Conservation (phyloP, 2,888 invertebrate species). For the Agapetus fuscipes region DNA sequence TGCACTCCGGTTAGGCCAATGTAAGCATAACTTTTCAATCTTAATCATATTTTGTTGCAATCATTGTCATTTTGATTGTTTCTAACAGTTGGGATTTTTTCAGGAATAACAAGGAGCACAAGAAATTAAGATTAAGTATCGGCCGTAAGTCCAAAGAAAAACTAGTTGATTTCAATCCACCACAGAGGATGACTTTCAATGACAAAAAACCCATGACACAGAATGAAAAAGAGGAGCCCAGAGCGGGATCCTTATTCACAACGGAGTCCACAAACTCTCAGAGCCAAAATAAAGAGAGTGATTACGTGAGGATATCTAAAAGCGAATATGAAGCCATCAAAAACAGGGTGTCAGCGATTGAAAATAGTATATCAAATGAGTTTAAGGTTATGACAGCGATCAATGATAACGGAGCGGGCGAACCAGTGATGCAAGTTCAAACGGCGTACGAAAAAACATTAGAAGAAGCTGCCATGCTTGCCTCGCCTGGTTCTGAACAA, state of each 20-base stretch:
- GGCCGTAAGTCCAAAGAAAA: constrained; percentile 20
- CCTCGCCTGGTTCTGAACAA: constrained; percentile 56
- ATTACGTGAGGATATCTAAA: constrained; percentile 63
- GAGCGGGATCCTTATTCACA: constrained; percentile 2
- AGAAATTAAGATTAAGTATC: constrained; percentile 36
- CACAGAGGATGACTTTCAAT: not conserved
- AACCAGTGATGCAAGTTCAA: constrained; percentile 55
- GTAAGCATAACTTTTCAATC: constrained; percentile 36
- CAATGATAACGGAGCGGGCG: constrained; percentile 25
- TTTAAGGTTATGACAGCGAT: constrained; percentile 43
- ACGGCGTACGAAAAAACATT: constrained; percentile 64
- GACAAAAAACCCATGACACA: not conserved
- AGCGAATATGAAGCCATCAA: constrained; percentile 71
- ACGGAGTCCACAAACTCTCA: constrained; percentile 26
- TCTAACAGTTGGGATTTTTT: constrained; percentile 6
- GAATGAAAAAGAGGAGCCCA: constrained; percentile 2
- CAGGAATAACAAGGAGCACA: constrained; percentile 40
- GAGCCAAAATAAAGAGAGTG: constrained; percentile 40
- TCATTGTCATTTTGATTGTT: not conserved
- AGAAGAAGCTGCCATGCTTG: constrained; percentile 55
- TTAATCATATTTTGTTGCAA: constrained; percentile 1
- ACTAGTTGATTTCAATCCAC: constrained; percentile 5
- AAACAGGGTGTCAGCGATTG: constrained; percentile 62
- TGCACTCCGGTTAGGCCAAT: constrained; percentile 49
- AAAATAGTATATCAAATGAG: constrained; percentile 59